Base-by-base conservation (phyloP, 2,888 invertebrate species). In the Aethes cnicana region DNA sequence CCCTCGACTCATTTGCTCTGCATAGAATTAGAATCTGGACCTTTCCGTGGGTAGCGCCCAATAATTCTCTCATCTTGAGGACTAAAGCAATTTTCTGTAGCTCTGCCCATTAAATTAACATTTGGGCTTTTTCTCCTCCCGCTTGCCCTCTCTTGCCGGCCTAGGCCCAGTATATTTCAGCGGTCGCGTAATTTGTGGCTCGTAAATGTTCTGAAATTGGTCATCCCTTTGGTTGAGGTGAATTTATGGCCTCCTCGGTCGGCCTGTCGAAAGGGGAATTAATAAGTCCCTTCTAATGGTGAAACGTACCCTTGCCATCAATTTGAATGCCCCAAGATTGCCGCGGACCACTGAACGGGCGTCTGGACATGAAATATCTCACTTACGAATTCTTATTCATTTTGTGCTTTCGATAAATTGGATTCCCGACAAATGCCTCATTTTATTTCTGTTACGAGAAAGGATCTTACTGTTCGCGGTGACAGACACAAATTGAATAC, bases 191-290 rank as follows among this genome's bases (percentile, higher is more conserved):
- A 89, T 89, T 89, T 89, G 88, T 89, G 88, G 89, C 84, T 86
- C 88, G 88, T 88, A 88, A 89, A 88, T 88, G 89, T 87, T 88
- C 88, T 84, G 87, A 89, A 89, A 89, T 89, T 89, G 89, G 89
- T 89, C 88, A 89, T 89, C 88, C 89, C 87, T 89, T 88, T 86
- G 89, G 88, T 84, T 81, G 87, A 86, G 87, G 85, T 82, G 83
- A 88, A 89, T 89, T 89, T 89, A 89, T 88, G 79, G 87, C 82
- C 84, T 84, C 74, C 83, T 85, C 87, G 87, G 85, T 80, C 80
- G 85, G 85, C 81, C 86, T 88, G 88, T 88, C 88, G 88, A 89
- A 89, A 89, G 86, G 86, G 85, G 84, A 89, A 89, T 89, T 88
- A 88, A 88, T 89, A 89, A 88, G 88, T 82, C 85, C 86, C 81